Evolutionary conservation across 1,140 invertebrate species (phyloP), one percentile per base, ranked within the genome.

Genomic region (Drosophila ironensis): DNA sequence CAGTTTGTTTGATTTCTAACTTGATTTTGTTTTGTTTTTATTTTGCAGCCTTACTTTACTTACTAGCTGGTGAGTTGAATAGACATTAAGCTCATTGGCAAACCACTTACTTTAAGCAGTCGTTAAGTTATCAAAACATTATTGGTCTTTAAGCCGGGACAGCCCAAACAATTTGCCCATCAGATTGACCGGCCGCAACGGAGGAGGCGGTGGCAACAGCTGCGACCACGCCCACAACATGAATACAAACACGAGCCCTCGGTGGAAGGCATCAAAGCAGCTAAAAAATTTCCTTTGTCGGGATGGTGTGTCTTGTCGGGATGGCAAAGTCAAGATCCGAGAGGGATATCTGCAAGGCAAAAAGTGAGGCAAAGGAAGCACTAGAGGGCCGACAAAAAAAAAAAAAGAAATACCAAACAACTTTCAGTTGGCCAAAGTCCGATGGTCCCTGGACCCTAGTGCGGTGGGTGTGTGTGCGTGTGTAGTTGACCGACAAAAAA

Each of bases 151-250:
- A 61, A 53, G 60, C 72, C 35, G 11, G 67, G 41, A 59, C 73
- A 70, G 35, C 78, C 78, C 78, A 66, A 86, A 71, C 78, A 78
- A 86, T 84, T 84, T 77, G 52, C 51, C 68, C 75, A 74, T 67
- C 77, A 52, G 72, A 74, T 70, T 80, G 76, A 80, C 53, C 76
- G 52, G 40, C 35, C 46, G 46, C 51, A 69, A 27, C 42, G 56
- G 12, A 24, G 48, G 60, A 11, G 57, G 60, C 60, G 60, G 33
- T 27, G 22, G 60, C 45, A 67, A 44, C 56, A 78, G 50, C 61
- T 75, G 72, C 37, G 38, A 37, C 72, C 78, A 72, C 72, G 72
- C 78, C 77, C 40, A 59, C 48, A 66, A 56, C 61, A 73, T 47
- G 48, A 35, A 53, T 24, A 44, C 52, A 47, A 57, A 66, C 51